phyloP scores from a whole-genome alignment of 2,888 invertebrate genomes.

The Odontothrips loti region DNA sequence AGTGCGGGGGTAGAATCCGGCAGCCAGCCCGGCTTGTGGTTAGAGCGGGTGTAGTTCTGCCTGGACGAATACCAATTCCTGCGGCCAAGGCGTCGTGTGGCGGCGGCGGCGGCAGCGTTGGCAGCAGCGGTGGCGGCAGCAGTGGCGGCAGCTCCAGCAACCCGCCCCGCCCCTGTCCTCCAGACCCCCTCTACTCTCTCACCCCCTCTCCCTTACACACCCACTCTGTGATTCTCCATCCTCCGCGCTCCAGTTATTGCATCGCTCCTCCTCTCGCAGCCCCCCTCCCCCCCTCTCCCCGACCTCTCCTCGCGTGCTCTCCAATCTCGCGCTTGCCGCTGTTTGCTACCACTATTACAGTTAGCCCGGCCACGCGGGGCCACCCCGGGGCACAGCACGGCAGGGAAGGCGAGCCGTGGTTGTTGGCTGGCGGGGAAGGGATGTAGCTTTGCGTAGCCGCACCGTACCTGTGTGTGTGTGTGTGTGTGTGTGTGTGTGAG shows the following conservation, averaged over 20 bases:
- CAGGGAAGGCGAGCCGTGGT: not conserved
- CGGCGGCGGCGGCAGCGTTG: too few species aligned
- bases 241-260: constrained; percentile 11
- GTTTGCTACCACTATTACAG: constrained; percentile 10
- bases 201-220: not conserved
- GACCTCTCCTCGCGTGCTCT: not conserved
- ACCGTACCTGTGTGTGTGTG: too few species aligned
- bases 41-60: constrained; percentile 3
- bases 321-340: constrained; percentile 12
- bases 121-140: too few species aligned
- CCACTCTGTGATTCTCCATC: not conserved
- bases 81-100: not conserved
- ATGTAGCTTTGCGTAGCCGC: not conserved
- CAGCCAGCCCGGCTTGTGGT: not conserved
- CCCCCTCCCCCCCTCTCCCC: not conserved
- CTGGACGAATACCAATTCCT: constrained; percentile 23
- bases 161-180: too few species aligned
- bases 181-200: not conserved
- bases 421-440: not conserved
- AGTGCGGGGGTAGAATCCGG: not conserved
- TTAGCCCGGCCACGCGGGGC: not conserved
- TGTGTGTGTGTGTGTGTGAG: not conserved
- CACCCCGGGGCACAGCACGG: not conserved
- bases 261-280: not conserved
- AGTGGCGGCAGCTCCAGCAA: too few species aligned